Percentiles rank a stretch among this genome's conserved stretches.
phyloP scores from a whole-genome alignment of 2,888 invertebrate genomes.

The Drosophila ezoana region DNA sequence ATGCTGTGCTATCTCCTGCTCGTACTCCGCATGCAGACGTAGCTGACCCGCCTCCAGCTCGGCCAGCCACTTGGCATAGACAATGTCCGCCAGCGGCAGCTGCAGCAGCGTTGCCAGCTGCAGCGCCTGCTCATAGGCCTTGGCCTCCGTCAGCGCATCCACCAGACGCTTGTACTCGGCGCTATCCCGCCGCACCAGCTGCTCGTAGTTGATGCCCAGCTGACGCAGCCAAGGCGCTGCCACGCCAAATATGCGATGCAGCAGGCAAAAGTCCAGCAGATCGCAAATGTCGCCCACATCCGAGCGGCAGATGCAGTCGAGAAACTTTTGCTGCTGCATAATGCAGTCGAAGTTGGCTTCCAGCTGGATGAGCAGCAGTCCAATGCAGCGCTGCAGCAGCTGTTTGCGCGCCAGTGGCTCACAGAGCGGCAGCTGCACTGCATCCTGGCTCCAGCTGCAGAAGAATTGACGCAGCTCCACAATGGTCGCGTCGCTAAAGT shows the following conservation, averaged over 20 bases:
- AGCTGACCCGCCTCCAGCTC: slow-evolving; percentile 84
- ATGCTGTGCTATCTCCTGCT: slow-evolving; percentile 87
- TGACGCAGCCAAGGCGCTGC: slow-evolving; percentile 81
- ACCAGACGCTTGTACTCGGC: slow-evolving; percentile 86
- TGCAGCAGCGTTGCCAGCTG: slow-evolving; percentile 85
- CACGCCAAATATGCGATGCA: slow-evolving; percentile 86
- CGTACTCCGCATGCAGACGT: slow-evolving; percentile 86
- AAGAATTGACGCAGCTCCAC: slow-evolving; percentile 83
- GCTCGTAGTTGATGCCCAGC: slow-evolving; percentile 73
- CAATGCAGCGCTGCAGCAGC: slow-evolving; percentile 86
- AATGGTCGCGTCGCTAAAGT: slow-evolving; percentile 85
- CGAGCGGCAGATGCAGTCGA: slow-evolving; percentile 87
- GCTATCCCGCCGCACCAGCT: slow-evolving; percentile 75
- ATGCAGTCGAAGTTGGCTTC: slow-evolving; percentile 88
- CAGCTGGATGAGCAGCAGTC: slow-evolving; percentile 87
- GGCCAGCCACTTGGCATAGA: slow-evolving; percentile 86
- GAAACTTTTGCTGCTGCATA: slow-evolving; percentile 88
- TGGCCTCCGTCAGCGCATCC: slow-evolving; percentile 84
- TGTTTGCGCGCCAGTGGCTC: slow-evolving; percentile 85
- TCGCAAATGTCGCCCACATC: slow-evolving; percentile 87
- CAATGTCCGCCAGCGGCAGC: slow-evolving; percentile 85
- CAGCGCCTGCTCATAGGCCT: slow-evolving; percentile 86
- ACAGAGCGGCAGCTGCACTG: slow-evolving; percentile 78
- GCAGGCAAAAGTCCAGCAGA: slow-evolving; percentile 85
- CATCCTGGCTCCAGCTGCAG: slow-evolving; percentile 81